These are phyloP conservation scores for Patella caerulea DNA, from an alignment of 2,888 invertebrate species.

Conservation along the genomic window DNA sequence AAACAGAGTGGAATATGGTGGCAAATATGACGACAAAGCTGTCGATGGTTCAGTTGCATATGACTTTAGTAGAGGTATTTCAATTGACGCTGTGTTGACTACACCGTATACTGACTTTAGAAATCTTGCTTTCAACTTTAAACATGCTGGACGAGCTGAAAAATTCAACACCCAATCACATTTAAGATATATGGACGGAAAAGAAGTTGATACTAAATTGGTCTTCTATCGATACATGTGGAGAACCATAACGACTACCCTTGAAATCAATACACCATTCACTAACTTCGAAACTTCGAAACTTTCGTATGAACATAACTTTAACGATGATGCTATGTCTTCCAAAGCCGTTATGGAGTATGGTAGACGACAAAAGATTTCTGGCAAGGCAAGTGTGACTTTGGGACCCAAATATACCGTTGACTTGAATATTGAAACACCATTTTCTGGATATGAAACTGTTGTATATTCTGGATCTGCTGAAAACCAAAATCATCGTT, in stretches of 20 bases:
- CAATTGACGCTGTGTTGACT: neutral
- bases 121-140: conserved; percentile 28
- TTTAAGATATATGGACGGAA: conserved; percentile 22
- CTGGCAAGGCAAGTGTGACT: neutral
- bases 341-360: neutral
- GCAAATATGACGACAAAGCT: neutral
- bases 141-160: conserved; percentile 28
- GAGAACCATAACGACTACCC: conserved; percentile 28
- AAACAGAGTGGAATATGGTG: neutral
- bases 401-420: conserved; percentile 19
- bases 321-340: neutral
- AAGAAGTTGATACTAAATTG: conserved; percentile 28
- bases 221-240: conserved; percentile 28
- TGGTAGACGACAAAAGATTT: neutral
- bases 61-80: neutral
- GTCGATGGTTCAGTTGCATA: neutral
- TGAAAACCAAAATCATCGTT: neutral
- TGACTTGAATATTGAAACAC: conserved; percentile 41
- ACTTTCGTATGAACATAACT: conserved; percentile 28
- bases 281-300: conserved; percentile 21
- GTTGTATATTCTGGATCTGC: neutral
- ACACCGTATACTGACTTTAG: conserved; percentile 25
- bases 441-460: conserved; percentile 35
- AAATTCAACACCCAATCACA: conserved; percentile 28
- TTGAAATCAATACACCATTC: conserved; percentile 33